A percentile compares a stretch with the other conserved stretches of the same genome.
phyloP scores from a whole-genome alignment of 2,888 invertebrate species.

The Nomada ruficornis region DNA sequence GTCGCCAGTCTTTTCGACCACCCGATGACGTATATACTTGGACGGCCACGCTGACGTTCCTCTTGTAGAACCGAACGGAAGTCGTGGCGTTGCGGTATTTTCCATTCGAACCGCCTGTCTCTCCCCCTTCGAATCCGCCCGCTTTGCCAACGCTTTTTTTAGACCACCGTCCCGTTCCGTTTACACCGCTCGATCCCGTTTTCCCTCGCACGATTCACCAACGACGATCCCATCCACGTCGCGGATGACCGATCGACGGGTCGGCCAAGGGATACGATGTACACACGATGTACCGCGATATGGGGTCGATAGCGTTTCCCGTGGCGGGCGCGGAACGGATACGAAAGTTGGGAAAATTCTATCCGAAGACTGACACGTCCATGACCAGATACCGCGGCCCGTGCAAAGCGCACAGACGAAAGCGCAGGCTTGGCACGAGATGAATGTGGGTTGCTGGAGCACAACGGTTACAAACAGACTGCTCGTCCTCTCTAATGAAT shows the following conservation, averaged over 20 bases:
- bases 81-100: conserved; percentile 15
- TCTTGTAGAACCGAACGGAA: background rate
- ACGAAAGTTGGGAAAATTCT: conserved; percentile 38
- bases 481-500: conserved; percentile 39
- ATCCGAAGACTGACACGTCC: conserved; percentile 24
- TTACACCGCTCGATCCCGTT: background rate
- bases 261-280: too few species aligned
- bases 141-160: conserved; percentile 20
- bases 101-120: background rate
- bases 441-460: conserved; percentile 68
- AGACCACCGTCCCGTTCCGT: background rate
- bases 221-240: too few species aligned
- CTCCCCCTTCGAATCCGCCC: too few species aligned
- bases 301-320: background rate
- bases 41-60: conserved; percentile 27
- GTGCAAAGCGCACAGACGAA: conserved; percentile 51
- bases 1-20: conserved; percentile 4
- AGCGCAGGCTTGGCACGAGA: conserved; percentile 77
- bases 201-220: too few species aligned
- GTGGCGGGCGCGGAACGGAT: background rate
- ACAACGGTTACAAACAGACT: conserved; percentile 36
- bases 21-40: conserved; percentile 36
- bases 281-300: background rate
- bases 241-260: conserved; percentile 19
- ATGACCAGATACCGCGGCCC: conserved; percentile 26